Evolutionary conservation across 53 echinoderm and acorn worm species (phyloP).

Genomic region (Henricia sp.): DNA sequence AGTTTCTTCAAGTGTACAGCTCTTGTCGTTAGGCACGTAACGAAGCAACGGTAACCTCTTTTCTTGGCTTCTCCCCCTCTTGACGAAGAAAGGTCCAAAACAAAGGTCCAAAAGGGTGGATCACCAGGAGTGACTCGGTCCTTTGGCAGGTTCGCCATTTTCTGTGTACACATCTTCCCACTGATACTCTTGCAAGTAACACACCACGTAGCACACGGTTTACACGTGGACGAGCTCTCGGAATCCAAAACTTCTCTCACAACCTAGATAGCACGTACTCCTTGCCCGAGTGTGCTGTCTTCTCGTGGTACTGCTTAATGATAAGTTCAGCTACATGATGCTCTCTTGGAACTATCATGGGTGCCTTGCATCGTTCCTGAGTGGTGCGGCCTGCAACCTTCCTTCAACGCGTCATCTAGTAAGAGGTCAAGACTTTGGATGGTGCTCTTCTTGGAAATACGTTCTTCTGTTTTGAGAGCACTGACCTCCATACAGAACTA

Average conservation of each 20-base stretch:
- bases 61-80: slow-evolving; percentile 13
- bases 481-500: too few relatives aligned
- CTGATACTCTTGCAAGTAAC: slow-evolving; percentile 33
- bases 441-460: too few relatives aligned
- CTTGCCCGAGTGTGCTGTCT: slow-evolving; percentile 44
- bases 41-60: slow-evolving; percentile 1
- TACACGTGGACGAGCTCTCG: slow-evolving; percentile 16
- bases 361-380: too few relatives aligned
- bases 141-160: slow-evolving; percentile 64
- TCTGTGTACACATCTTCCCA: slow-evolving; percentile 2
- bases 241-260: slow-evolving; percentile 44
- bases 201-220: slow-evolving; percentile 38
- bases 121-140: too few relatives aligned
- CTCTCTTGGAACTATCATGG: too few relatives aligned
- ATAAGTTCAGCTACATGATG: too few relatives aligned
- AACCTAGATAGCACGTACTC: slow-evolving; percentile 34
- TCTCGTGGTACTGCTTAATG: slow-evolving; percentile 7
- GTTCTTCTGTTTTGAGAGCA: too few relatives aligned
- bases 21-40: slow-evolving; percentile 29
- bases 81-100: slow-evolving; percentile 63
- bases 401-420: too few relatives aligned
- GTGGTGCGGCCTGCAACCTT: too few relatives aligned
- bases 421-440: too few relatives aligned
- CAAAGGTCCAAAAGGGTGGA: slow-evolving; percentile 59
- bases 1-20: slow-evolving; percentile 66